A percentile compares a stretch with the other conserved stretches of the same genome.
Evolutionary conservation across 2,113 vertebrate genomes (phyloP).

Genomic region (Manacus vitellinus): DNA sequence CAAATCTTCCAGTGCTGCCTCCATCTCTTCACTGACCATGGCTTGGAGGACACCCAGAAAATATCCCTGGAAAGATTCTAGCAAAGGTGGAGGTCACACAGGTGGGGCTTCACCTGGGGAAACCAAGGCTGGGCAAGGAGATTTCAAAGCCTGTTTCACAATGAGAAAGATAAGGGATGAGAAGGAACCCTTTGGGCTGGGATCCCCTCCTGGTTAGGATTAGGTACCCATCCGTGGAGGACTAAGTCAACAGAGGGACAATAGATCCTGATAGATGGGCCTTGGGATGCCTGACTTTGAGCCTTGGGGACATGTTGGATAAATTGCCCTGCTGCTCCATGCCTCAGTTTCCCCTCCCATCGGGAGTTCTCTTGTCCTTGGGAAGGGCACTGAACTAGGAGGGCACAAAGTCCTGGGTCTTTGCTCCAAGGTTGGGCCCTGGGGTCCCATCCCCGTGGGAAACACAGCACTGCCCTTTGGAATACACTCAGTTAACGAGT

Average conservation of each 20-base stretch:
- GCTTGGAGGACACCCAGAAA: background rate
- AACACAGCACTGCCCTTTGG: background rate
- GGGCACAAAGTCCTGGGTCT: background rate
- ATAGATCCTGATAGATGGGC: background rate
- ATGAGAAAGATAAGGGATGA: background rate
- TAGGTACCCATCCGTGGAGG: background rate
- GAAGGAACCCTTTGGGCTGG: background rate
- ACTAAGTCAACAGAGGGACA: background rate
- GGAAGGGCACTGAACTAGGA: background rate
- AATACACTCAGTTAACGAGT: fast-evolving
- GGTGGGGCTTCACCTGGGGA: background rate
- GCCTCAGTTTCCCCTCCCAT: background rate
- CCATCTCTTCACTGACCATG: background rate
- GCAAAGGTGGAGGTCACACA: background rate
- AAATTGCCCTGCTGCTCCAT: fast-evolving
- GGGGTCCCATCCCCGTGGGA: fast-evolving
- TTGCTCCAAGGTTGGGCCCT: no score
- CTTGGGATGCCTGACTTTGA: background rate
- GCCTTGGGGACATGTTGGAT: background rate
- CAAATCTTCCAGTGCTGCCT: fast-evolving
- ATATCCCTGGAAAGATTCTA: background rate
- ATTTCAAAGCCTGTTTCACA: background rate
- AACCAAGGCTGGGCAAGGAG: background rate
- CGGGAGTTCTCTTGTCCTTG: background rate
- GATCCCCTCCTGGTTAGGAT: background rate